Conservation (phyloP, 1,140 invertebrate species). For the Tetramorium simillimum region DNA sequence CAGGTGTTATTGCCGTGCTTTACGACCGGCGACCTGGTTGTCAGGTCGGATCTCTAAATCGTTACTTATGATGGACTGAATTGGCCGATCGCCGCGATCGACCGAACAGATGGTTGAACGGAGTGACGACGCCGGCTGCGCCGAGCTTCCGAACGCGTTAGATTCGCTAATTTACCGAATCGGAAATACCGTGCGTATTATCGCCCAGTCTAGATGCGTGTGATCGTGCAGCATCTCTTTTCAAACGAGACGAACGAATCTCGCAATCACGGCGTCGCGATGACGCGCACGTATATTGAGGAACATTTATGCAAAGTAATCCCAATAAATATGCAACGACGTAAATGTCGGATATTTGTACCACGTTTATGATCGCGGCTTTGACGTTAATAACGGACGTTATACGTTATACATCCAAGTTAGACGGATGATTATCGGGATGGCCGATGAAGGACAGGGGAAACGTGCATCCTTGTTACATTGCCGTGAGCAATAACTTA, state of each 20-base stretch:
- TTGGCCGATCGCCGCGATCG: background rate
- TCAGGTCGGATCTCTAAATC: constrained; percentile 16
- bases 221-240: constrained; percentile 58
- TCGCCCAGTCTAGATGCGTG: background rate
- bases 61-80: too few species aligned
- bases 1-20: constrained; percentile 38
- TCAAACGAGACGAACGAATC: constrained; percentile 60
- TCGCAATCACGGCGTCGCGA: constrained; percentile 43
- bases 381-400: constrained; percentile 32
- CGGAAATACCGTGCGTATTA: constrained; percentile 67
- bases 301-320: constrained; percentile 69
- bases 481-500: background rate
- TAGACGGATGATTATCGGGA: constrained; percentile 4
- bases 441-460: background rate
- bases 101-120: constrained; percentile 51
- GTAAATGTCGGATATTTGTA: constrained; percentile 73
- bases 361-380: constrained; percentile 56
- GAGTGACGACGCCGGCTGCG: background rate
- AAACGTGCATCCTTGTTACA: background rate
- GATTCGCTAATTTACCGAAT: constrained; percentile 25
- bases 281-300: constrained; percentile 66
- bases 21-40: background rate
- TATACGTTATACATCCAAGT: constrained; percentile 55
- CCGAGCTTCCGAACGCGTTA: constrained; percentile 5
- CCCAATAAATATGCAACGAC: constrained; percentile 73